Conservation (phyloP, 2,113 vertebrate species). For the Polypterus senegalus region DNA sequence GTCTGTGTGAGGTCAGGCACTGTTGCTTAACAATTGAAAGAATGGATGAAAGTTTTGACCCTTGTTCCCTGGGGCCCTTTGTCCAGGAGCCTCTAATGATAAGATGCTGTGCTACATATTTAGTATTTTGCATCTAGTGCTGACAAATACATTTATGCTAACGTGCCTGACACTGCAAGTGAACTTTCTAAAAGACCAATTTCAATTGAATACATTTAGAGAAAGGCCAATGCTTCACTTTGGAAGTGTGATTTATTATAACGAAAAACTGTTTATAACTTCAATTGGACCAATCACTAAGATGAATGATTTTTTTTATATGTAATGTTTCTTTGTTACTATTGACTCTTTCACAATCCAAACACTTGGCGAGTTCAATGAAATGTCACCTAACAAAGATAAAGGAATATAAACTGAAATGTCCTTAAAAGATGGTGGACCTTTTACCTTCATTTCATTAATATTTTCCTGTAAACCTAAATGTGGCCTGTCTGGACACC, state of each 20-base stretch:
- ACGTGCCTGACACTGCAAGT: not conserved
- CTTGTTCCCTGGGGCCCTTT: not conserved
- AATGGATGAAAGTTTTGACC: constrained; percentile 4
- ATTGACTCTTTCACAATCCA: too few species aligned
- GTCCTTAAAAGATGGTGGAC: too few species aligned
- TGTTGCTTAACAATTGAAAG: not conserved
- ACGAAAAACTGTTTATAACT: not conserved
- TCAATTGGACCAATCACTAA: not conserved
- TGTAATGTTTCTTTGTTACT: too few species aligned
- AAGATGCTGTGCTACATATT: not conserved
- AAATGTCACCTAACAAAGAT: too few species aligned
- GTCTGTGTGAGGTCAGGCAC: not conserved
- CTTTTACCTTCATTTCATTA: too few species aligned
- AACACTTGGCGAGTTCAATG: too few species aligned
- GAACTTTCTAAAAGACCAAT: not conserved
- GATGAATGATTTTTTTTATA: too few species aligned
- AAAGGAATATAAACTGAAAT: too few species aligned
- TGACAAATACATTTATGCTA: constrained; percentile 2
- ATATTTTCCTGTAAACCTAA: too few species aligned
- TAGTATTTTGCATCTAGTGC: not conserved
- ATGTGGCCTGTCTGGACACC: too few species aligned
- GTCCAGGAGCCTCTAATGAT: not conserved
- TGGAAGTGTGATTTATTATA: not conserved
- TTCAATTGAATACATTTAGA: not conserved
- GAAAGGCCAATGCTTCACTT: not conserved